A percentile compares a stretch with the other conserved stretches of the same genome.
phyloP scores from a whole-genome alignment of 2,797 vertebrate genomes.

The Botia almorhae region DNA sequence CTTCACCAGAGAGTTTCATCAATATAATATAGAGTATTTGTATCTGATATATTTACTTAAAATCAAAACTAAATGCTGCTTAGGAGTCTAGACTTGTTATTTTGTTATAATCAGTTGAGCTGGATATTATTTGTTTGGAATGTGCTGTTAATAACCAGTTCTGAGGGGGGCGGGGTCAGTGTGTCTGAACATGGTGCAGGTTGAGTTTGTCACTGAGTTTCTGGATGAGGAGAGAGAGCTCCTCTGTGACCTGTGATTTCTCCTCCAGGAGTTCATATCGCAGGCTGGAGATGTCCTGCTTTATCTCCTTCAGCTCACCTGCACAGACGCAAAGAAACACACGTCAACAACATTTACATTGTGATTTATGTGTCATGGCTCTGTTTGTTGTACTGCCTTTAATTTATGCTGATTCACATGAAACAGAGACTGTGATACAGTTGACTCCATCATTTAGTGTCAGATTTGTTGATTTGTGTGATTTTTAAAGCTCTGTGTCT shows the following conservation, averaged over 20 bases:
- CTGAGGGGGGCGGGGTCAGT: neutral
- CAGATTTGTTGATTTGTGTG: too few relatives aligned
- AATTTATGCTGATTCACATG: too few relatives aligned
- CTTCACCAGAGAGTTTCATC: neutral
- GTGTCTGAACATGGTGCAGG: constrained; percentile 50
- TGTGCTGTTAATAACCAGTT: neutral
- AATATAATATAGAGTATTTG: neutral
- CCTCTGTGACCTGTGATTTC: constrained; percentile 87
- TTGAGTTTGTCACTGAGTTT: constrained; percentile 86
- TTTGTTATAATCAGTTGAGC: neutral
- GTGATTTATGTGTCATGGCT: too few relatives aligned
- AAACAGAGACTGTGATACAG: too few relatives aligned
- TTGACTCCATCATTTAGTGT: too few relatives aligned
- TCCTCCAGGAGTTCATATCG: constrained; percentile 89
- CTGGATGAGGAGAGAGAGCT: constrained; percentile 84
- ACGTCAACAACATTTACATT: neutral
- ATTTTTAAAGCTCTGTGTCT: too few relatives aligned
- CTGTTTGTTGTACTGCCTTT: neutral
- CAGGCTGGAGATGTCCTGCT: constrained; percentile 90
- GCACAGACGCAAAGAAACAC: neutral
- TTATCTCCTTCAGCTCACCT: constrained; percentile 92
- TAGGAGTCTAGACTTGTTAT: neutral
- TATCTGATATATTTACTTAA: neutral
- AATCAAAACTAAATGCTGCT: neutral
- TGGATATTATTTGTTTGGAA: neutral